These are phyloP conservation scores for Nylanderia fulva DNA, from an alignment of 1,140 invertebrate species.

Conservation along the genomic window DNA sequence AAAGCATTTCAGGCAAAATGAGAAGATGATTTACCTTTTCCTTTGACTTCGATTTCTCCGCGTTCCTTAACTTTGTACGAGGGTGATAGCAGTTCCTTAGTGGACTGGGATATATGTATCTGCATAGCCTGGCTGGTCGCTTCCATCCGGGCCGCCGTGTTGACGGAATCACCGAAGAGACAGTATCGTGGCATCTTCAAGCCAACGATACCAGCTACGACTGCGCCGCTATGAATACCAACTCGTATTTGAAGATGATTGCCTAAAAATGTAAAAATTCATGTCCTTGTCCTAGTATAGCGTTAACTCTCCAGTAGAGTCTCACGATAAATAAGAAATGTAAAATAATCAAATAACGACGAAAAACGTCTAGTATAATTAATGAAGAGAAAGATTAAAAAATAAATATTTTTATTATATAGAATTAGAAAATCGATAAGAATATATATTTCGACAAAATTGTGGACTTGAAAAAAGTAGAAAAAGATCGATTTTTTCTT, in stretches of 20 bases:
- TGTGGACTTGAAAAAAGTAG: not conserved
- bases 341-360: not conserved
- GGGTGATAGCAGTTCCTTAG: conserved; percentile 91
- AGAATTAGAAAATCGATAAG: not conserved
- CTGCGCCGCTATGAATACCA: conserved; percentile 95
- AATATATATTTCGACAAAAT: not conserved
- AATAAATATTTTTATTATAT: too few species aligned
- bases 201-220: conserved; percentile 97
- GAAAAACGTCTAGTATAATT: not conserved
- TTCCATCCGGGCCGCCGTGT: conserved; percentile 97
- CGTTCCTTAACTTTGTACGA: conserved; percentile 93
- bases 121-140: conserved; percentile 96
- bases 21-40: conserved; percentile 89
- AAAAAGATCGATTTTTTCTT: not conserved
- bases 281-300: not conserved
- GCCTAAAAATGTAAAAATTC: conserved; percentile 87
- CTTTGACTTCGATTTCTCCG: conserved; percentile 94
- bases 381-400: too few species aligned
- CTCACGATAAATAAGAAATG: not conserved
- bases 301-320: not conserved
- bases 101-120: conserved; percentile 97
- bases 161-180: conserved; percentile 97
- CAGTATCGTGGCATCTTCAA: conserved; percentile 98
- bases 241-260: conserved; percentile 95
- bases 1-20: not conserved